phyloP scores from a whole-genome alignment of 2,888 invertebrate species.

The Heliconius erato region DNA sequence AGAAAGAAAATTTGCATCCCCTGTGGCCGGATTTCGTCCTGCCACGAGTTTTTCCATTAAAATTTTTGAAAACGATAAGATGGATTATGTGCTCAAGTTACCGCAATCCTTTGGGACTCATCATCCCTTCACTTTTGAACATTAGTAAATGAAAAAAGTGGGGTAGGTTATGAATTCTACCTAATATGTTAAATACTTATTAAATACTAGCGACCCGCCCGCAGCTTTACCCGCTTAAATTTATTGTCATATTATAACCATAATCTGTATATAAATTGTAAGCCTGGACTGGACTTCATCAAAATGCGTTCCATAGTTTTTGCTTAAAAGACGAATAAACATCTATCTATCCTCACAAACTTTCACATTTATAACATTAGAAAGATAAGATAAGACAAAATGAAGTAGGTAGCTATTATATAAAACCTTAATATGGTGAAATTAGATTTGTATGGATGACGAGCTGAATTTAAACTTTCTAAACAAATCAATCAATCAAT shows the following conservation, averaged over 20 bases:
- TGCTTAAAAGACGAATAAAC: not conserved
- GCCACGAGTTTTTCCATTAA: constrained; percentile 80
- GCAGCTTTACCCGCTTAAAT: not conserved
- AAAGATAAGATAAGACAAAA: not conserved
- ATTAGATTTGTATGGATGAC: not conserved
- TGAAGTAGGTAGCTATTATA: not conserved
- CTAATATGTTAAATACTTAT: not conserved
- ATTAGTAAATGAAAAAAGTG: constrained; percentile 46
- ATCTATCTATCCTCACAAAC: not conserved
- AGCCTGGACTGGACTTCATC: too few relatives aligned
- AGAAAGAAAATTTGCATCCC: constrained; percentile 58
- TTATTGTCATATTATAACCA: not conserved
- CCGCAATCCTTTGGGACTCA: constrained; percentile 73
- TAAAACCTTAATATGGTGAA: not conserved
- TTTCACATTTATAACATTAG: not conserved
- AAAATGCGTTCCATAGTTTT: not conserved
- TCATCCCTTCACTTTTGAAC: constrained; percentile 68
- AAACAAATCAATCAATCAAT: too few relatives aligned
- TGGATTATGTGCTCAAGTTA: constrained; percentile 82
- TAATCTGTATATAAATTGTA: too few relatives aligned
- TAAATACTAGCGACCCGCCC: not conserved
- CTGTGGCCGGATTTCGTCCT: constrained; percentile 71
- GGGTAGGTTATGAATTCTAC: not conserved
- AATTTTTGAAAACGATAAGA: constrained; percentile 79
- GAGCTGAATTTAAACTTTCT: not conserved